Conservation (phyloP, 2,113 vertebrate genomes). For the Malurus cyaneus region DNA sequence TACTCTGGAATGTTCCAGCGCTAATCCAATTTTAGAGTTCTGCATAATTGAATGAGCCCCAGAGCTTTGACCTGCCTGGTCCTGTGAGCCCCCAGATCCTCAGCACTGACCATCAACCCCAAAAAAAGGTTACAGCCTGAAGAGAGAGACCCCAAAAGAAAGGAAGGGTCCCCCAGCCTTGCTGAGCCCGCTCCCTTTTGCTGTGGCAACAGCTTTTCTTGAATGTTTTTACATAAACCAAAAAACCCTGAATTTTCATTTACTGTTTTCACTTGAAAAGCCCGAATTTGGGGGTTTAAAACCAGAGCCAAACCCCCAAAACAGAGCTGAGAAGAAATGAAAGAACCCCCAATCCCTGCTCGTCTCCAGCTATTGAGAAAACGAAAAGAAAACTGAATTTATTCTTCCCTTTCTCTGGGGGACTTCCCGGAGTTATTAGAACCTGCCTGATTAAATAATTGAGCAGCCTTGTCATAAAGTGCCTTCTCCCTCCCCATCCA, state of each 20-base stretch:
- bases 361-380: background rate
- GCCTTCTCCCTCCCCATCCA: constrained; percentile 50
- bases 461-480: constrained; percentile 55
- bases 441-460: constrained; percentile 65
- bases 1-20: background rate
- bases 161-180: background rate
- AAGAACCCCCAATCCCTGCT: background rate
- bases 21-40: background rate
- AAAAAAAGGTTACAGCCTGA: background rate
- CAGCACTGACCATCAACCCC: background rate
- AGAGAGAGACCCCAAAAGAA: background rate
- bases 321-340: background rate
- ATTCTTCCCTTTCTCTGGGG: constrained; percentile 11
- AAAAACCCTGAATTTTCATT: background rate
- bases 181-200: background rate
- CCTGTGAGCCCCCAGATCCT: background rate
- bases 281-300: background rate
- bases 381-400: constrained; percentile 3
- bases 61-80: background rate
- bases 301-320: background rate
- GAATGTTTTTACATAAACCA: background rate
- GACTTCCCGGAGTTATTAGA: constrained; percentile 48
- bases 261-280: background rate
- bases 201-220: background rate
- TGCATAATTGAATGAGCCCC: background rate